These are phyloP conservation scores for Ameiurus melas DNA, from an alignment of 2,113 vertebrate species.

Conservation along the genomic window DNA sequence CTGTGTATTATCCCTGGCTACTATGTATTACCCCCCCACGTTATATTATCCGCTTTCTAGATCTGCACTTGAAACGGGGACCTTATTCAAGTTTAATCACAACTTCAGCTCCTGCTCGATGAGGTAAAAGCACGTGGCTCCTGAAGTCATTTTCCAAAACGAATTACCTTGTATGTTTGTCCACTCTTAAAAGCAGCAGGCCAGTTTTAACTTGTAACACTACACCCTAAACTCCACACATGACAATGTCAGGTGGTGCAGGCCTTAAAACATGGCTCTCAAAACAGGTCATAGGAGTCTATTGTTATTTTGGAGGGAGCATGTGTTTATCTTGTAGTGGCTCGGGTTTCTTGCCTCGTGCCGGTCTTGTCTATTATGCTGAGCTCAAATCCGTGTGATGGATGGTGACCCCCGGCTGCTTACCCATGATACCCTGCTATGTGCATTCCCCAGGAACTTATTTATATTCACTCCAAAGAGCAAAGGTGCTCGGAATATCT, in stretches of 20 bases:
- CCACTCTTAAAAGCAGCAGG: slow-evolving; percentile 30
- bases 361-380: slow-evolving; percentile 53
- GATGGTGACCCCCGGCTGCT: slow-evolving; percentile 64
- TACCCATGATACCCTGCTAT: slow-evolving; percentile 21
- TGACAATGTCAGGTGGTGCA: slow-evolving; percentile 63
- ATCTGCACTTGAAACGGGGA: neutral
- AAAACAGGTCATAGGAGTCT: slow-evolving; percentile 66
- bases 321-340: slow-evolving; percentile 79
- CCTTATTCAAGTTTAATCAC: neutral
- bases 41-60: neutral
- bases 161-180: slow-evolving; percentile 57
- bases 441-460: slow-evolving; percentile 55
- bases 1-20: neutral
- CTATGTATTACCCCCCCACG: neutral
- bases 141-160: slow-evolving; percentile 56
- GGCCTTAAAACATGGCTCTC: slow-evolving; percentile 59
- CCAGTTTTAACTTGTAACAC: slow-evolving; percentile 61
- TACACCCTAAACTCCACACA: slow-evolving; percentile 63
- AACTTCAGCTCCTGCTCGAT: slow-evolving; percentile 23
- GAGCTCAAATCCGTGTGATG: slow-evolving; percentile 61
- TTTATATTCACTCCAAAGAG: slow-evolving; percentile 56
- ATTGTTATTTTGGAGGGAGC: slow-evolving; percentile 83
- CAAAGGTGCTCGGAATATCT: slow-evolving; percentile 47
- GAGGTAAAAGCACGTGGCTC: slow-evolving; percentile 34
- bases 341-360: slow-evolving; percentile 72